phyloP scores from a whole-genome alignment of 2,888 invertebrate genomes.

The Lingula anatina region DNA sequence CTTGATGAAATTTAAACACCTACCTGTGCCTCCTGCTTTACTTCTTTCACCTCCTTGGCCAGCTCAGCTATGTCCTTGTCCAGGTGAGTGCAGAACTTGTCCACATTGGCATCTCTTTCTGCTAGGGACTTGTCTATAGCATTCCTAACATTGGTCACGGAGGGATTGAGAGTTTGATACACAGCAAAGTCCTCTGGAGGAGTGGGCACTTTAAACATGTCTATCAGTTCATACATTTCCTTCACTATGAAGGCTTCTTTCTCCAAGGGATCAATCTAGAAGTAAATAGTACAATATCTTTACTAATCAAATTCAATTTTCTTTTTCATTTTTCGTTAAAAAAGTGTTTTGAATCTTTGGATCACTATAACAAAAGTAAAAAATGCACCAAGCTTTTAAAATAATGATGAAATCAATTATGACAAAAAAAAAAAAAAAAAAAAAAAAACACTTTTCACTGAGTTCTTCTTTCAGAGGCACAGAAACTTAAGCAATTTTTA shows the following conservation, averaged over 20 bases:
- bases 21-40: conserved; percentile 69
- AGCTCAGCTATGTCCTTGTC: conserved; percentile 73
- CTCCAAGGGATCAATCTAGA: conserved; percentile 66
- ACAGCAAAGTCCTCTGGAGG: conserved; percentile 64
- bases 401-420: too few species aligned
- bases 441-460: too few species aligned
- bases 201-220: conserved; percentile 70
- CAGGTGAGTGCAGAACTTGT: conserved; percentile 67
- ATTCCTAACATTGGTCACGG: conserved; percentile 58
- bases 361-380: too few species aligned
- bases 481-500: too few species aligned
- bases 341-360: background rate
- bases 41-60: conserved; percentile 67
- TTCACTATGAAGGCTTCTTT: conserved; percentile 72
- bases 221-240: conserved; percentile 78
- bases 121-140: conserved; percentile 67
- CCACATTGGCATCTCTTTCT: conserved; percentile 66
- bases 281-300: too few species aligned
- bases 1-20: too few species aligned
- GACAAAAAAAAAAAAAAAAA: too few species aligned
- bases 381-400: too few species aligned
- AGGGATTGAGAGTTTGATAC: conserved; percentile 48
- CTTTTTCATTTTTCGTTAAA: background rate
- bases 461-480: too few species aligned
- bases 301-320: background rate